Conservation (phyloP, 2,888 invertebrate species). For the Pristionchus entomophagus region DNA sequence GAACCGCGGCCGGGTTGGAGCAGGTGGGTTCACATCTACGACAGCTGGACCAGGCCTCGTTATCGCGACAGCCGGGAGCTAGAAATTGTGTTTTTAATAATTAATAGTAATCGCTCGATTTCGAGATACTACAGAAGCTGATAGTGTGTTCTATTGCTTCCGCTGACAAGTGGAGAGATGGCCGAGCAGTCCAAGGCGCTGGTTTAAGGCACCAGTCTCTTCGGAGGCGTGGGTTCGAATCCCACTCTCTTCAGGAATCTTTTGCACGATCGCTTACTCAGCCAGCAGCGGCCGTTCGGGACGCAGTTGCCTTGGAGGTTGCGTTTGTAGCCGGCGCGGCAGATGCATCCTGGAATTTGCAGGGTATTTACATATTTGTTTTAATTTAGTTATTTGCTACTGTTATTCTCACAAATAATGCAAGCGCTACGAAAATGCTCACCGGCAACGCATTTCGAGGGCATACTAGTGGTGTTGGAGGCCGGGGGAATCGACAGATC, state of each 20-base stretch:
- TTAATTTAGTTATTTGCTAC: too few species aligned
- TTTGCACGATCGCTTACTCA: too few species aligned
- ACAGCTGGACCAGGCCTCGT: neutral
- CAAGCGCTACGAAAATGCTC: too few species aligned
- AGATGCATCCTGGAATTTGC: neutral
- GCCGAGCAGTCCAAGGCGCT: too few species aligned
- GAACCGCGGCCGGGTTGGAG: neutral
- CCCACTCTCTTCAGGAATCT: neutral
- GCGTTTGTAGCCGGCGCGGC: conserved; percentile 2
- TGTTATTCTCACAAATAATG: too few species aligned
- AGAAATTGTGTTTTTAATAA: neutral
- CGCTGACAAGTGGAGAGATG: too few species aligned
- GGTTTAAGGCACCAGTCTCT: neutral
- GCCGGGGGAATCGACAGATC: neutral
- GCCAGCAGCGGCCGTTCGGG: conserved; percentile 4
- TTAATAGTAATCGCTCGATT: neutral
- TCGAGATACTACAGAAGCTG: conserved; percentile 91
- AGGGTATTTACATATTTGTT: too few species aligned
- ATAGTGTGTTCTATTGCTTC: too few species aligned
- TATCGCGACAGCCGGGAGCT: conserved; percentile 26
- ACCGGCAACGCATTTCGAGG: neutral
- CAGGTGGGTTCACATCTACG: neutral
- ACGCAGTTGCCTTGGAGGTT: conserved; percentile 27
- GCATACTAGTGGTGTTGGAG: neutral
- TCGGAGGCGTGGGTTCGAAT: neutral